Evolutionary conservation across 2,888 invertebrate genomes (phyloP).

Genomic region (Drosophila mimica): DNA sequence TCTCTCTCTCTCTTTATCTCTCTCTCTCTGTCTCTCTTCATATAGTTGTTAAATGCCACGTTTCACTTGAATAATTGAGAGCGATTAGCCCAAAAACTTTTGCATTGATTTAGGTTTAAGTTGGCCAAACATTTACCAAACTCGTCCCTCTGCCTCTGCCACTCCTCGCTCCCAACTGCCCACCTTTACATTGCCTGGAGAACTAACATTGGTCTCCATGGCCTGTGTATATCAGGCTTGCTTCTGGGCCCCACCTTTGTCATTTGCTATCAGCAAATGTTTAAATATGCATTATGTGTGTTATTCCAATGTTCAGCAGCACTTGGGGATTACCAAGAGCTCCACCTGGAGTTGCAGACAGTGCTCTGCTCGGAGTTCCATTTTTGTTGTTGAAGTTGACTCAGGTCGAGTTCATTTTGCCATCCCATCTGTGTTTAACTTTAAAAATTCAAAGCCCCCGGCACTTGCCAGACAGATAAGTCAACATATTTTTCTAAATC

Average conservation of each 20-base stretch:
- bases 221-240: conserved; percentile 25
- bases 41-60: conserved; percentile 83
- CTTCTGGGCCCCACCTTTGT: conserved; percentile 65
- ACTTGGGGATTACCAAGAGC: conserved; percentile 74
- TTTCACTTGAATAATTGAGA: conserved; percentile 84
- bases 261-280: conserved; percentile 82
- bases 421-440: conserved; percentile 40
- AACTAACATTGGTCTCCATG: conserved; percentile 46
- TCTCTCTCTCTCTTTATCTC: conserved; percentile 1
- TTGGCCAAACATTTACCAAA: conserved; percentile 77
- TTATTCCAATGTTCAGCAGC: conserved; percentile 79
- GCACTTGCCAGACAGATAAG: conserved; percentile 45
- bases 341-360: conserved; percentile 21
- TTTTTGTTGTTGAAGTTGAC: conserved; percentile 35
- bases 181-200: conserved; percentile 1
- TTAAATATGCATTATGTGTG: conserved; percentile 81
- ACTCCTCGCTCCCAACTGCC: conserved; percentile 4
- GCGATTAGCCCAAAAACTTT: conserved; percentile 84
- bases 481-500: conserved; percentile 22
- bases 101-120: conserved; percentile 83
- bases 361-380: conserved; percentile 14
- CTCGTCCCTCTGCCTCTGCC: not conserved
- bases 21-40: conserved; percentile 51
- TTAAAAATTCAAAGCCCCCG: conserved; percentile 61
- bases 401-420: conserved; percentile 9